Base-by-base conservation (phyloP, 92 coral and sea anemone genomes). In the Siderastrea siderea region DNA sequence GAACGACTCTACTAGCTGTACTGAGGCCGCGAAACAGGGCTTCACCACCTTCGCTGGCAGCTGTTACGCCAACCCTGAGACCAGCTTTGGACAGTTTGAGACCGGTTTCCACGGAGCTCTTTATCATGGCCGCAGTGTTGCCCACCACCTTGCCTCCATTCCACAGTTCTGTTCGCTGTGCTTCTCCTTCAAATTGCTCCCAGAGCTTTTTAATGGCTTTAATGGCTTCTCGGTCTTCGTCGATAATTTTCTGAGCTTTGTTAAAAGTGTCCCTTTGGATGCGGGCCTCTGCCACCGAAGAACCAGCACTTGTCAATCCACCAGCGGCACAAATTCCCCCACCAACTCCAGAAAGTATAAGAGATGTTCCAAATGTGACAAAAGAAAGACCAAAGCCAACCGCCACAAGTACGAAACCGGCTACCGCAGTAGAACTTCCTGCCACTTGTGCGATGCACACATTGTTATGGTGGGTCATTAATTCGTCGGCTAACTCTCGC, bases 261-360 rank as follows among this genome's bases (percentile, higher is more conserved):
- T 44, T 51, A 11, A 54, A 62, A 57, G 67, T 54, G 53, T 5
- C 81, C 38, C 5, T 60, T 43, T 78, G 38, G 44, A 59, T 59
- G 47, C 1, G 17, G 1, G 11, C 15, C 59, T 78, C 38, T 60
- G 71, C 66, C 14, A 17, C 49, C 53, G 11, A 52, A 2, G 83
- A 38, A 0, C 88, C 91, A 49, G 79, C 85, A 43, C 6, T 14
- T 19, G 89, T 89, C 16, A 77, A 16, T 5, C 90, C 85, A 3
- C 90, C 90, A 2, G 82, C 85, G 7, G 78, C 90, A 8, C 76
- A 69, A 1, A 78, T 44, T 4, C 45, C 90, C 2, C 52, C 81
- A 12, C 90, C 90, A 68, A 54, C 86, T 70, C 72, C 90, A 49
- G 86, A 26, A 4, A 53, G 45, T 15, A 17, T 13, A 14, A 78